Evolutionary conservation across 2,888 invertebrate species (phyloP), one percentile per base, ranked within the genome.

Genomic region (Anticlea derivata): DNA sequence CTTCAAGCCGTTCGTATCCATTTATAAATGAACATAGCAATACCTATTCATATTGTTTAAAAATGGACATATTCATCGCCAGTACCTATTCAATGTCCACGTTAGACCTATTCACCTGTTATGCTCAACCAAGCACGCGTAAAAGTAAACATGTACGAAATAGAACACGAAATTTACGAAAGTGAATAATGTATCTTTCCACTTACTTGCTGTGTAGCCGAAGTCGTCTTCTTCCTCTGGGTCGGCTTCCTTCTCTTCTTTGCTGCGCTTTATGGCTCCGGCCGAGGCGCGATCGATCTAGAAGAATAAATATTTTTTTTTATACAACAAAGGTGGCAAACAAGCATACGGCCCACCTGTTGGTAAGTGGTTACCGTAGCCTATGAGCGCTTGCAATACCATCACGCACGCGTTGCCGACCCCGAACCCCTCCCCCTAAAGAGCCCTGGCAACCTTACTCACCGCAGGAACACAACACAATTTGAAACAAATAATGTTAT

Each of bases 201-300:
- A 94, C 96, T 95, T 92, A 98, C 98, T 95, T 77, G 92, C 91
- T n/a, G 98, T 98, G 88, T 98, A 98, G 47, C 98, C 98, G 83
- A 94, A 98, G 70, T 96, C 95, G 74, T 98, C 98, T 82, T 98
- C 97, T 63, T 94, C 91, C 70, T 98, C 98, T 7, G 94, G 92
- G 73, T 98, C 97, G 0, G 94, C 94, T 1, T 93, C 94, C 46
- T 94, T 94, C 86, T 96, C 96, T 65, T 94, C 94, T 86, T 93
- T 94, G 60, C 92, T 93, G 41, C 96, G 91, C 74, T 94, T 96
- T 2, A 97, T 92, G 60, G 96, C 96, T 0, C 95, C 97, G 0
- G 97, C 97, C 71, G 97, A 97, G 0, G 95, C 96, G 51, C 97
- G 93, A 73, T 97, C 96, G 73, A 97, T 97, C 96, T 97, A 77